Percentiles rank a stretch among this genome's conserved stretches.
Conservation (phyloP, 2,888 invertebrate species). For the Amiota minor region DNA sequence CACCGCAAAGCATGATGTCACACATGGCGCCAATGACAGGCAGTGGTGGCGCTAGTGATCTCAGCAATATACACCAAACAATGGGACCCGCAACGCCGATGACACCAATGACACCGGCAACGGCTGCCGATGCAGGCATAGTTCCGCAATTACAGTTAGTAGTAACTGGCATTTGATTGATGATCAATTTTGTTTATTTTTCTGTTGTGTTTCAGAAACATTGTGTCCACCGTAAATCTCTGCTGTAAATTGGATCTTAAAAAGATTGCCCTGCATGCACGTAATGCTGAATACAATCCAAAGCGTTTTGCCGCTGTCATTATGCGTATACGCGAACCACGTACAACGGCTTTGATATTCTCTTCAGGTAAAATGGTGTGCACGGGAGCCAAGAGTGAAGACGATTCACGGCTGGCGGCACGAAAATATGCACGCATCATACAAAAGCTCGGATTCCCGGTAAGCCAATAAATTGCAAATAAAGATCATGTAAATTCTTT, state of each 20-base stretch:
- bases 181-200: neutral
- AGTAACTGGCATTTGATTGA: neutral
- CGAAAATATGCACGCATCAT: slow-evolving; percentile 89
- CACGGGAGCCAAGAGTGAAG: slow-evolving; percentile 88
- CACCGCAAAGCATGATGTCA: slow-evolving; percentile 91
- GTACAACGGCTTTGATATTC: slow-evolving; percentile 87
- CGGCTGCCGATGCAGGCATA: slow-evolving; percentile 90
- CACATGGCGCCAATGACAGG: slow-evolving; percentile 80
- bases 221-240: slow-evolving; percentile 97
- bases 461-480: slow-evolving; percentile 62
- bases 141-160: slow-evolving; percentile 81
- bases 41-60: slow-evolving; percentile 43
- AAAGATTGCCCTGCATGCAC: slow-evolving; percentile 96
- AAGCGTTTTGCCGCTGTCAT: slow-evolving; percentile 99
- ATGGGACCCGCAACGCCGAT: slow-evolving; percentile 84
- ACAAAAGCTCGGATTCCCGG: slow-evolving; percentile 86
- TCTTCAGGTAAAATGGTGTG: slow-evolving; percentile 90
- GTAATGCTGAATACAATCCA: slow-evolving; percentile 99
- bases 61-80: slow-evolving; percentile 74
- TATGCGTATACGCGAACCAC: slow-evolving; percentile 92
- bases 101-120: slow-evolving; percentile 93
- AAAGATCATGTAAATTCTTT: neutral
- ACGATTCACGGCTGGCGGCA: slow-evolving; percentile 84
- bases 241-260: slow-evolving; percentile 96
- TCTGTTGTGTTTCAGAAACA: slow-evolving; percentile 80